Evolutionary conservation across 2,797 vertebrate genomes (phyloP), one percentile per base, ranked within the genome.

Genomic region (Epinephelus malabaricus): DNA sequence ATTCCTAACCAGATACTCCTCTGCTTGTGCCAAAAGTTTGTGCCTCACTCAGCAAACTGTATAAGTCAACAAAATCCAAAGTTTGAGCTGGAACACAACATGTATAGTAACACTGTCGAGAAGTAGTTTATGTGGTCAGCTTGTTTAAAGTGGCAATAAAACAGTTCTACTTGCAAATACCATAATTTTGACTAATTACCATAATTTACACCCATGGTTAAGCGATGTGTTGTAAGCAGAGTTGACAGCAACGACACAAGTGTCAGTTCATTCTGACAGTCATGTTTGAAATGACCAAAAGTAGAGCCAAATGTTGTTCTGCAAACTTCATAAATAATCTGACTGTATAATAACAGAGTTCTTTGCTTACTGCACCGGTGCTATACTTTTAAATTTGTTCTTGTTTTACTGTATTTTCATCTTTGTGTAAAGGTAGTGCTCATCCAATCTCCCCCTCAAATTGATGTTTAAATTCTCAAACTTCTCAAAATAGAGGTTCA

Each of bases 1-100:
- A 91, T 88, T 86, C 79, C 76, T 66, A 59, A 89, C 91, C 91
- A 91, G 87, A 89, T 89, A 81, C 76, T 81, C 85, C 80, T 77
- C 73, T 76, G 61, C 84, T 71, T 14, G 60, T 87, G 88, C 91
- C 84, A 86, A 82, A 81, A 79, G 84, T 83, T 88, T 90, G 64
- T 91, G 82, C 86, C 78, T 90, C 76, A 72, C 82, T 90, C 86
- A 88, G 87, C 85, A 91, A 90, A 90, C 79, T 75, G 73, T 75
- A 76, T n/a, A 84, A 92, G 74, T 91, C 85, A 90, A 90, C 86
- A 91, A 56, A 78, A 86, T 78, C 79, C 73, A 64, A 46, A 84
- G 75, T 83, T 82, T 81, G 66, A 86, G 72, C 69, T 68, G 71
- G 76, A 86, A 73, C 69, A 62, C 85, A 66, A 75, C 74, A 63